phyloP scores from a whole-genome alignment of 2,888 invertebrate genomes.

The Caenorhabditis uteleia region DNA sequence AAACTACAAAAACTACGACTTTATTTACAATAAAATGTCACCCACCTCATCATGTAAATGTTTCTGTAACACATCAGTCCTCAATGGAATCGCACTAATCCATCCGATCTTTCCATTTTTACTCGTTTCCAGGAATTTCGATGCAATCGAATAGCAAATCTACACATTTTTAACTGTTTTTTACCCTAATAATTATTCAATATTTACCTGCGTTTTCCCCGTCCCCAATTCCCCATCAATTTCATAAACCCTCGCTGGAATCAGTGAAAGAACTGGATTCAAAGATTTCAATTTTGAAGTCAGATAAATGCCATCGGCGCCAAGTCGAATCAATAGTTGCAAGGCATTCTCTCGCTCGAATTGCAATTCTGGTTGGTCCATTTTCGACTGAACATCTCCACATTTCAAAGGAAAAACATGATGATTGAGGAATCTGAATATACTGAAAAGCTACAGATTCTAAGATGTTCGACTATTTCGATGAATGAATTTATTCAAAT shows the following conservation, averaged over 20 bases:
- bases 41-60: conserved; percentile 3
- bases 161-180: conserved; percentile 9
- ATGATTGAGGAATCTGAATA: too few species aligned
- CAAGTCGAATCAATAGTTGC: conserved; percentile 32
- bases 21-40: too few species aligned
- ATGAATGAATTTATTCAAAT: too few species aligned
- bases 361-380: too few species aligned
- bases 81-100: conserved; percentile 19
- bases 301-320: conserved; percentile 9
- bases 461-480: too few species aligned
- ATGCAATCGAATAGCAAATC: conserved; percentile 46
- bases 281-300: conserved; percentile 7
- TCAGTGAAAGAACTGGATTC: conserved; percentile 14
- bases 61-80: conserved; percentile 14
- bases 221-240: conserved; percentile 33
- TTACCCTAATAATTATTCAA: not conserved
- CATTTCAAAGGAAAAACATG: conserved; percentile 2
- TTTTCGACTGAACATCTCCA: not conserved
- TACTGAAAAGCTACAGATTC: too few species aligned
- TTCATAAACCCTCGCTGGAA: conserved; percentile 35
- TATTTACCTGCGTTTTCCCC: conserved; percentile 47
- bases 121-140: conserved; percentile 19
- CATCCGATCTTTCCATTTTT: conserved; percentile 13
- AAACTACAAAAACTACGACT: too few species aligned
- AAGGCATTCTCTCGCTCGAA: conserved; percentile 34